phyloP scores from a whole-genome alignment of 2,797 vertebrate species.

The Oceanodroma leucorhoa region DNA sequence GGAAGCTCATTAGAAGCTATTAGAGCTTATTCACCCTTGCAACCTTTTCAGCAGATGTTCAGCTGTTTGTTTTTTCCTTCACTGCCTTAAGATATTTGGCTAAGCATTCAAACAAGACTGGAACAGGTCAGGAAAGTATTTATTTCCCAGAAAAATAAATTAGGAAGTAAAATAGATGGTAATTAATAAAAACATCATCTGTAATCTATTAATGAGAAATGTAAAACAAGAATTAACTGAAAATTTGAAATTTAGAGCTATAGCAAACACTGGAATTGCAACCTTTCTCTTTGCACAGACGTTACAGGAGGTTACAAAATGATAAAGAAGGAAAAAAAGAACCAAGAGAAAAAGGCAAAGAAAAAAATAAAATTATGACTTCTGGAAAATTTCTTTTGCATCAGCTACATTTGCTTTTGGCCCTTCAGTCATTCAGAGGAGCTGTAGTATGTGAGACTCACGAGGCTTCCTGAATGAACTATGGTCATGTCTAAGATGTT shows the following conservation, averaged over 20 bases:
- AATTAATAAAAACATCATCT: slow-evolving; percentile 5
- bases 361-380: not conserved
- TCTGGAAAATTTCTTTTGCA: not conserved
- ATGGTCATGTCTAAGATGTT: not conserved
- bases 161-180: not conserved
- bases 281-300: not conserved
- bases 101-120: slow-evolving; percentile 20
- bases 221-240: not conserved
- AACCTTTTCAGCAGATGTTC: slow-evolving; percentile 64
- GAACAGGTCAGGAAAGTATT: slow-evolving; percentile 33
- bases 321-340: not conserved
- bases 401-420: not conserved
- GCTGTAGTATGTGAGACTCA: not conserved
- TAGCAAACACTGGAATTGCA: not conserved
- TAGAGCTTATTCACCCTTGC: slow-evolving; percentile 61
- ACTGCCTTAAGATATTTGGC: slow-evolving; percentile 52
- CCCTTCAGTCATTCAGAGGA: not conserved
- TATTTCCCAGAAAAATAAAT: slow-evolving; percentile 55
- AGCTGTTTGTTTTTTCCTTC: slow-evolving; percentile 44
- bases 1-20: slow-evolving; percentile 38
- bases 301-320: not conserved
- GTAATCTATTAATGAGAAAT: not conserved
- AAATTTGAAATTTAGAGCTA: not conserved
- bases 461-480: not conserved
- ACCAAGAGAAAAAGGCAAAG: not conserved